Evolutionary conservation across 30 jellyfish, hydroid and myxozoan species (phyloP).

Genomic region (Haliclystus octoradiatus): DNA sequence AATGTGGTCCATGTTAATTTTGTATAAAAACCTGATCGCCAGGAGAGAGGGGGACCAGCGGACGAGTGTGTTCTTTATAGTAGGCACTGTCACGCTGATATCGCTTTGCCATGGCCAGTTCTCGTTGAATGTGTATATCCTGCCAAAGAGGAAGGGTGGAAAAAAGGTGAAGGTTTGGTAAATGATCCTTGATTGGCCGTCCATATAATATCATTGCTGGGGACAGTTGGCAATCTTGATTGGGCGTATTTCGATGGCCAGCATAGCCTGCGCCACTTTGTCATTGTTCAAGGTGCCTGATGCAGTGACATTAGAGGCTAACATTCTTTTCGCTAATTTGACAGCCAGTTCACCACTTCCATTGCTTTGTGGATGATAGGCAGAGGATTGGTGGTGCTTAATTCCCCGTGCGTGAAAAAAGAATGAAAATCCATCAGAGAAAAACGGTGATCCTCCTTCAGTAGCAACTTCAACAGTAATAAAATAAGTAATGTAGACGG

Average conservation of each 20-base stretch:
- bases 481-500: background rate
- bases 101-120: constrained; percentile 9
- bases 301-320: background rate
- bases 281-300: background rate
- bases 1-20: background rate
- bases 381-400: background rate
- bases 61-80: constrained; percentile 1
- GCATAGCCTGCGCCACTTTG: constrained; percentile 1
- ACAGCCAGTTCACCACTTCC: constrained; percentile 6
- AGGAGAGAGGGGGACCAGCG: constrained; percentile 7
- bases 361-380: background rate
- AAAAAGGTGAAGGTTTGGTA: background rate
- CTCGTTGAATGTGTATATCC: background rate
- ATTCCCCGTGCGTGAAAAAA: background rate
- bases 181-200: background rate
- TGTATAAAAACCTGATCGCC: constrained; percentile 8
- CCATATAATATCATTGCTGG: constrained; percentile 8
- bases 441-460: background rate
- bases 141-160: background rate
- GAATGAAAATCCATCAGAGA: background rate
- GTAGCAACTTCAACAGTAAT: background rate
- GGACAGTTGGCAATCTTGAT: constrained; percentile 1
- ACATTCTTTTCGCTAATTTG: background rate
- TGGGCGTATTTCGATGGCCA: constrained; percentile 10
- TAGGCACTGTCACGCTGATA: background rate